Conservation (phyloP, 2,113 vertebrate genomes). For the Circaetus cinerascens region DNA sequence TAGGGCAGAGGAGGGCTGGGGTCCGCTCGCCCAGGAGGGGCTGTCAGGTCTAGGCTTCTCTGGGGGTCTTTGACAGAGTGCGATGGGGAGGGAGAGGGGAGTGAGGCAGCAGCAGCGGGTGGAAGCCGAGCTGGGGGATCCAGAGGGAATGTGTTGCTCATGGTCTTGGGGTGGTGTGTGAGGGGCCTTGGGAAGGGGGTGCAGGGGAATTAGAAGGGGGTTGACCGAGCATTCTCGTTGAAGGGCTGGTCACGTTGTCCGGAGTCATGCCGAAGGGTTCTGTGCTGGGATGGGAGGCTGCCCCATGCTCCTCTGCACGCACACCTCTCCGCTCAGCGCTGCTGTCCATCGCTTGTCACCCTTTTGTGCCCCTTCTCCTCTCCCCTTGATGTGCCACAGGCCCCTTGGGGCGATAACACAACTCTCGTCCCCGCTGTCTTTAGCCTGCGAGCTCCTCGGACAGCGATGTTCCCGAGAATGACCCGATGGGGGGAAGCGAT, state of each 20-base stretch:
- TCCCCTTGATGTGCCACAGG: fast-evolving
- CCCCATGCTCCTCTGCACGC: neutral
- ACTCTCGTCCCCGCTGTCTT: neutral
- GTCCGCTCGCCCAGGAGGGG: neutral
- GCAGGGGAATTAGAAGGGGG: neutral
- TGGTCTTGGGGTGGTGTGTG: fast-evolving
- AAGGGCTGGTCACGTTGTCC: fast-evolving
- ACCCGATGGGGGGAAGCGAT: conserved; percentile 76
- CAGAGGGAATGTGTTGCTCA: neutral
- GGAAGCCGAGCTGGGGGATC: neutral
- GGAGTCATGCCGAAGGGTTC: neutral
- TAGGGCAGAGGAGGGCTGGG: neutral
- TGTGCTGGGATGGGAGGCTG: neutral
- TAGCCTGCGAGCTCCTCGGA: conserved; percentile 91
- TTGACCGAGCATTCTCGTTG: fast-evolving
- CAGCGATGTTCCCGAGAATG: conserved; percentile 82
- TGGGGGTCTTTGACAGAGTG: fast-evolving
- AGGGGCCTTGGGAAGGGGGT: neutral
- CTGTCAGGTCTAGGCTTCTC: neutral
- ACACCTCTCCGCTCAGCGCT: neutral
- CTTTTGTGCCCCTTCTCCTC: neutral
- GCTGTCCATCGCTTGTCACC: neutral
- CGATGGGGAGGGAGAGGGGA: neutral
- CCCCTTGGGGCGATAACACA: neutral
- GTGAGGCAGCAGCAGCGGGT: neutral